Base-by-base conservation (phyloP, 2,797 vertebrate genomes). In the Sciurus carolinensis region DNA sequence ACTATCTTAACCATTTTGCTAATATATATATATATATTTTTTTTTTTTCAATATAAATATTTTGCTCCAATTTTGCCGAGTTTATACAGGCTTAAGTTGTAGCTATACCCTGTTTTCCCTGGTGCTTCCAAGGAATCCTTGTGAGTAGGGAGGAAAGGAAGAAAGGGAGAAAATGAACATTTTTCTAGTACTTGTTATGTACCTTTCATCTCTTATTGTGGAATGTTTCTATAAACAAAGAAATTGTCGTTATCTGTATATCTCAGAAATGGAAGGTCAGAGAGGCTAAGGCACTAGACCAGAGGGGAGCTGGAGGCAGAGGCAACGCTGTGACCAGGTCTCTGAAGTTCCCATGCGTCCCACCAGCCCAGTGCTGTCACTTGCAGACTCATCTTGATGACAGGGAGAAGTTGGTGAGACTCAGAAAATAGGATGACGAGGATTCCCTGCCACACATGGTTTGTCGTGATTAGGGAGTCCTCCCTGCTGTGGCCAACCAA, bases 71-170 rank as follows among this genome's bases (percentile, higher is more conserved):
- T 62, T 91, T 67, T 79, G 28, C 82, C 30, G 71, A 47, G 80
- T 62, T 67, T 26, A 50, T 88, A 54, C 15, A 73, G 1, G 20
- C 42, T 9, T 11, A 76, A 59, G 39, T 4, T 36, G 28, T 4
- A 73, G 7, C 82, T 72, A 24, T 88, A 22, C 2, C 36, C 13
- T 52, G 24, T 39, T 50, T 28, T 22, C 22, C 20, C 4, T 17
- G 36, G 1, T 4, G 1, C 0, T 62, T 42, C 54, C 0, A 3
- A 15, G 20, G 0, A 12, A 18, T 2, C 30, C 12, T 59, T 2
- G 1, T 6, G 73, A 1, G 1, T 18, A 14, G 36, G 18, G 76
- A 39, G 5, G 9, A 17, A n/a, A 86, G 12, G 18, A 50, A 86
- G 24, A 33, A 24, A 67, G 52, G 33, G 52, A 90, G n/a, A 20